Evolutionary conservation across 2,888 invertebrate genomes (phyloP), one percentile per base, ranked within the genome.

Genomic region (Machimus atricapillus): DNA sequence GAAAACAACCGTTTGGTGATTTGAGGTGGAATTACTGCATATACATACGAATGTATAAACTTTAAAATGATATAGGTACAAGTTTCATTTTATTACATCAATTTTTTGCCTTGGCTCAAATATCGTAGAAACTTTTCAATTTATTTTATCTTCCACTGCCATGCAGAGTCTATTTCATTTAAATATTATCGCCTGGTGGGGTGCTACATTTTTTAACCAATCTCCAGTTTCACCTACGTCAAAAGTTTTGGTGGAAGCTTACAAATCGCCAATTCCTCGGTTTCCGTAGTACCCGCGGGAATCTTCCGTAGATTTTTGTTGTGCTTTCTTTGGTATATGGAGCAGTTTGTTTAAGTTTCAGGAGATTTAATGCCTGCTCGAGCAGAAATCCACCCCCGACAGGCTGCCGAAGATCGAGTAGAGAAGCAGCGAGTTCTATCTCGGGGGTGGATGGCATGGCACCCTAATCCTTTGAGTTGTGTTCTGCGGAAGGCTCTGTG

Each of bases 291-390:
- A 2, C 16, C 52, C n/a, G n/a, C 52, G 52, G 52, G 52, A n/a
- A 52, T 19, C 16, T 52, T 19, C 19, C 52, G 52, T n/a, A n/a
- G 19, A 77, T 16, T 78, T 46, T 43, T 78, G 78, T 37, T 78
- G 78, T 37, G 43, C 43, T 46, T 78, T 40, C 40, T 78, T 78
- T 43, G 40, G 5, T 78, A 23, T 78, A 23, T 78, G 23, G 4
- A 43, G 78, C 43, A 40, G 78, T 78, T 78, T 78, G 78, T 78
- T 78, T 78, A 78, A 78, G 43, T 78, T 78, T 78, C 43, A 19
- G 78, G 23, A 78, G 78, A 78, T 78, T 78, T 78, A 78, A 78
- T 78, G 78, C 43, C 19, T 43, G 5, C 43, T 78, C 23, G 23
- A 78, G 78, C 78, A 19, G 23, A 78, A 78, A 43, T 43, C 23